These are phyloP conservation scores for Aphaenogaster floridana DNA, from an alignment of 1,140 invertebrate genomes.

Conservation along the genomic window DNA sequence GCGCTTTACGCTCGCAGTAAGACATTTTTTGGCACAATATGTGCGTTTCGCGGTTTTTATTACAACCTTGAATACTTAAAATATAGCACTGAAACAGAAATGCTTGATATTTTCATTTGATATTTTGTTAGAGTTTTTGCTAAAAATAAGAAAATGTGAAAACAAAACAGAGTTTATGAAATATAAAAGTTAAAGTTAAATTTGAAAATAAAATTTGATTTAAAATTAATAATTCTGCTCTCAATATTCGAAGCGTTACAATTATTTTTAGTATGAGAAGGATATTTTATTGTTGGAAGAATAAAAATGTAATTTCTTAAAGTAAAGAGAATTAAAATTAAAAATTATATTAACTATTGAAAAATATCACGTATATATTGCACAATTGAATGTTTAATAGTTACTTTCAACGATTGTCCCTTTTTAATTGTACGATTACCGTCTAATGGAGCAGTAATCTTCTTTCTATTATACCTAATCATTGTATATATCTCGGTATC, in stretches of 20 bases:
- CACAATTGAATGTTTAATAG: background rate
- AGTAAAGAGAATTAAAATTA: background rate
- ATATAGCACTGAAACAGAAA: background rate
- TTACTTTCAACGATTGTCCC: conserved; percentile 6
- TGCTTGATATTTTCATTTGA: background rate
- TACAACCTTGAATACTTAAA: conserved; percentile 17
- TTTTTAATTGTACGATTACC: conserved; percentile 27
- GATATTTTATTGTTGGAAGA: background rate
- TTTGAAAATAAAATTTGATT: background rate
- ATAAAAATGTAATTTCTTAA: background rate
- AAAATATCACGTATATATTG: conserved; percentile 2
- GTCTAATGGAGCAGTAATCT: background rate
- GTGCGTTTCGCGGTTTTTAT: conserved; percentile 10
- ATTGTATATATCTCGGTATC: conserved; percentile 24
- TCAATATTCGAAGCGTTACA: background rate
- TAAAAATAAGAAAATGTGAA: background rate
- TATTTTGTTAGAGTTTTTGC: background rate
- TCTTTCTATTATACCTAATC: conserved; percentile 1
- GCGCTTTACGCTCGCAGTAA: background rate
- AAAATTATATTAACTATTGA: background rate
- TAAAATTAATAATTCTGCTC: background rate
- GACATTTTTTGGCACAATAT: conserved; percentile 31
- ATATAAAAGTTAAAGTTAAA: background rate
- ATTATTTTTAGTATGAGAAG: background rate
- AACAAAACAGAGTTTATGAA: background rate